A percentile compares a stretch with the other conserved stretches of the same genome.
Conservation (phyloP, 2,888 invertebrate genomes). For the Thera obeliscata region DNA sequence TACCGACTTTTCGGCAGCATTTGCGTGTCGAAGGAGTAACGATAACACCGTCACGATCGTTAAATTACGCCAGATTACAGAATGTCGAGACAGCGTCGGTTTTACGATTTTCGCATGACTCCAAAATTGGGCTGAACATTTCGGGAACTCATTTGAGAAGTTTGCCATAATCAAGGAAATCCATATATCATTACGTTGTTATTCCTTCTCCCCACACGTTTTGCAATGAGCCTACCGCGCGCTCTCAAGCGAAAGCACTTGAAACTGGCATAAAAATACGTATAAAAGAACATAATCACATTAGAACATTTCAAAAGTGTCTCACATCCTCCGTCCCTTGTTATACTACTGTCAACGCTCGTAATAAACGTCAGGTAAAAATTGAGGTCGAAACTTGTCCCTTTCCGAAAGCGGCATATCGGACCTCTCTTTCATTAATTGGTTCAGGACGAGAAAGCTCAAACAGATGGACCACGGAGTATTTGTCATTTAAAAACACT, state of each 20-base stretch:
- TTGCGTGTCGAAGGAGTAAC: conserved; percentile 73
- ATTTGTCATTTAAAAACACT: conserved; percentile 67
- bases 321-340: conserved; percentile 65
- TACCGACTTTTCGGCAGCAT: conserved; percentile 67
- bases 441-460: conserved; percentile 61
- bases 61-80: conserved; percentile 69
- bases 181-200: conserved; percentile 59
- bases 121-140: conserved; percentile 67
- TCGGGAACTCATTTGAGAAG: conserved; percentile 72
- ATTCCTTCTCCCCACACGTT: conserved; percentile 34
- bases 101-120: conserved; percentile 78
- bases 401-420: conserved; percentile 63
- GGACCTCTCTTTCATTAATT: conserved; percentile 74
- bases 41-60: conserved; percentile 70
- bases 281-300: conserved; percentile 39
- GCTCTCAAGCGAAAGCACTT: conserved; percentile 31
- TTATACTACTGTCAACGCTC: conserved; percentile 74
- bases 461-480: conserved; percentile 65
- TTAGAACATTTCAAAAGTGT: conserved; percentile 64
- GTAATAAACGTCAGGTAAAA: conserved; percentile 80
- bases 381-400: conserved; percentile 70
- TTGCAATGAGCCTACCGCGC: conserved; percentile 27
- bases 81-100: conserved; percentile 54
- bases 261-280: conserved; percentile 36
- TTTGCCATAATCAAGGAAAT: conserved; percentile 70